Evolutionary conservation across 1,140 invertebrate genomes (phyloP).

Genomic region (Drosophila pallidifrons): DNA sequence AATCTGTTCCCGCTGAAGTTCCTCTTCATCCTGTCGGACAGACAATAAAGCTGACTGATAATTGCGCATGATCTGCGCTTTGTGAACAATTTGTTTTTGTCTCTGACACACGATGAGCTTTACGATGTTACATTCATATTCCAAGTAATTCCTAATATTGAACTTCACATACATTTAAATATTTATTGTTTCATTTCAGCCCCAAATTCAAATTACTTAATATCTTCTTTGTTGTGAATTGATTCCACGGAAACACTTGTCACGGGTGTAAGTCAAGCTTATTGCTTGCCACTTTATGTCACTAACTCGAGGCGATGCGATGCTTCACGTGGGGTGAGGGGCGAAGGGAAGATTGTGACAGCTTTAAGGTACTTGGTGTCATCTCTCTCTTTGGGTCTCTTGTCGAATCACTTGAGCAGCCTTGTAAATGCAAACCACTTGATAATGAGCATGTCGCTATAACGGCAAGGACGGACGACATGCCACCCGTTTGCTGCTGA

Average conservation of each 20-base stretch:
- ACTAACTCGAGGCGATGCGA: background rate
- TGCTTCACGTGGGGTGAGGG: background rate
- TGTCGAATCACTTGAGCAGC: constrained; percentile 58
- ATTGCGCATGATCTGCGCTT: constrained; percentile 51
- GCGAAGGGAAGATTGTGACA: background rate
- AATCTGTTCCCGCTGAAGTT: constrained; percentile 49
- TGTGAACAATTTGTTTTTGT: constrained; percentile 37
- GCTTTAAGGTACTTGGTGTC: constrained; percentile 23
- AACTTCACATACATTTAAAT: background rate
- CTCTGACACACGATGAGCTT: background rate
- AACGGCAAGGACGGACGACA: constrained; percentile 37
- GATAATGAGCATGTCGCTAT: constrained; percentile 75
- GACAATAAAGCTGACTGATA: constrained; percentile 41
- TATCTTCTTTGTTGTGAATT: background rate
- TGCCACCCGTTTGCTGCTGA: constrained; percentile 49
- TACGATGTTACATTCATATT: background rate
- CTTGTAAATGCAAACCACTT: constrained; percentile 69
- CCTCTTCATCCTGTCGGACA: background rate
- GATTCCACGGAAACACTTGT: constrained; percentile 22
- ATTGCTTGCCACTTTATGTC: constrained; percentile 16
- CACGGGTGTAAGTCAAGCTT: constrained; percentile 13
- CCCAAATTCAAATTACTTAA: background rate
- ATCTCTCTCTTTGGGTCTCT: constrained; percentile 35
- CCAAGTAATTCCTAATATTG: background rate
- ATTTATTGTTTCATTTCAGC: background rate